Evolutionary conservation across 2,797 vertebrate genomes (phyloP), one percentile per base, ranked within the genome.

Genomic region (Cossypha polioptera): DNA sequence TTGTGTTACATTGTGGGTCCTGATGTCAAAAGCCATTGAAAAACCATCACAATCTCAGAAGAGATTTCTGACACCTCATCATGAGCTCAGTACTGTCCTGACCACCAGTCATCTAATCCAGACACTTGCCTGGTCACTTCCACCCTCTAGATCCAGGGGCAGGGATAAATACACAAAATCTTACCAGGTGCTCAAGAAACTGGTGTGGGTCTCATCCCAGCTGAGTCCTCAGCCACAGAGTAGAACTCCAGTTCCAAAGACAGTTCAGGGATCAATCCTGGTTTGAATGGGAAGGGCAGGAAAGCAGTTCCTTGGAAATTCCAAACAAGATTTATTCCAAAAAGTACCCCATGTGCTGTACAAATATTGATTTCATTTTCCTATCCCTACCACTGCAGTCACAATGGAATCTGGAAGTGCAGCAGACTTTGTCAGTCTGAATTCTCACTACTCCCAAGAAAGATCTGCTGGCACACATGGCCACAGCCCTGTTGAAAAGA

Each of bases 381-480:
- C 29, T 54, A 4, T 36, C 29, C 24, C 20, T 36, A 24, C 73
- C 14, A n/a, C 26, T 36, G 24, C 45, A 61, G 57, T 63, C 21
- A 40, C 26, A 51, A 16, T 74, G 65, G 19, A 53, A 71, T 50
- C 45, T 90, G 48, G 13, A 71, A 65, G 29, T 53, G 13, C 63
- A 82, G 29, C 26, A 51, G 72, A 4, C 29, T 63, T 62, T 54
- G 42, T 31, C n/a, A 13, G 31, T 11, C 25, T 17, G 14, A 40
- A 9, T 42, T 71, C 53, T 82, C 57, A 40, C 25, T 19, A 7
- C 14, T 59, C 11, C 22, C n/a, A 78, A 7, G 29, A 43, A 88
- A 80, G 42, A 18, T 18, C 47, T 65, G 19, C 36, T 57, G 68
- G 13, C 50, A 5, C n/a, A 43, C 0, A 0, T 5, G 11, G 22